Conservation (phyloP, 2,888 invertebrate species). For the Apotomis turbidana region DNA sequence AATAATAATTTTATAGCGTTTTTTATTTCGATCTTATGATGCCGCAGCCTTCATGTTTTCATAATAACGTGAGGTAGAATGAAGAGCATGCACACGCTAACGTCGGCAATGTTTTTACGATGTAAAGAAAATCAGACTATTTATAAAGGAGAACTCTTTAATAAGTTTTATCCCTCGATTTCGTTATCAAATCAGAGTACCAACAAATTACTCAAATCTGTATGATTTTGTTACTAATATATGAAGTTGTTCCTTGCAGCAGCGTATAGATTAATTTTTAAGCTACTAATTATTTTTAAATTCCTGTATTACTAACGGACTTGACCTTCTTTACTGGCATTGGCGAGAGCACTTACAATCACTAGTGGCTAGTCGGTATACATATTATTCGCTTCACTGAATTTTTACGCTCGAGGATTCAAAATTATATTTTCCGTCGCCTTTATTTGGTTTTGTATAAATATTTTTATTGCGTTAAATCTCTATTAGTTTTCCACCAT, state of each 20-base stretch:
- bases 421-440: neutral
- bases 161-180: too few species aligned
- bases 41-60: constrained; percentile 11
- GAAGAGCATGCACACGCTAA: constrained; percentile 21
- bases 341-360: neutral
- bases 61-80: constrained; percentile 28
- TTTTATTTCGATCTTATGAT: neutral
- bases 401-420: neutral
- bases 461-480: constrained; percentile 26
- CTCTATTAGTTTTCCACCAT: constrained; percentile 13
- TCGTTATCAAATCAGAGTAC: too few species aligned
- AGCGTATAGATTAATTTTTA: too few species aligned
- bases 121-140: neutral
- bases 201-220: neutral
- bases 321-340: neutral
- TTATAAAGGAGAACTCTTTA: neutral
- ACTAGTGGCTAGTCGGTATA: neutral
- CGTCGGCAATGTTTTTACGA: constrained; percentile 13
- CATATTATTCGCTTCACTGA: constrained; percentile 2
- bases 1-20: constrained; percentile 4
- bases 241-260: too few species aligned
- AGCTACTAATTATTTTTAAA: neutral
- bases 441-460: constrained; percentile 22
- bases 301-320: neutral
- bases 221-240: neutral